phyloP scores from a whole-genome alignment of 2,113 vertebrate genomes.

The Irena cyanogastra region DNA sequence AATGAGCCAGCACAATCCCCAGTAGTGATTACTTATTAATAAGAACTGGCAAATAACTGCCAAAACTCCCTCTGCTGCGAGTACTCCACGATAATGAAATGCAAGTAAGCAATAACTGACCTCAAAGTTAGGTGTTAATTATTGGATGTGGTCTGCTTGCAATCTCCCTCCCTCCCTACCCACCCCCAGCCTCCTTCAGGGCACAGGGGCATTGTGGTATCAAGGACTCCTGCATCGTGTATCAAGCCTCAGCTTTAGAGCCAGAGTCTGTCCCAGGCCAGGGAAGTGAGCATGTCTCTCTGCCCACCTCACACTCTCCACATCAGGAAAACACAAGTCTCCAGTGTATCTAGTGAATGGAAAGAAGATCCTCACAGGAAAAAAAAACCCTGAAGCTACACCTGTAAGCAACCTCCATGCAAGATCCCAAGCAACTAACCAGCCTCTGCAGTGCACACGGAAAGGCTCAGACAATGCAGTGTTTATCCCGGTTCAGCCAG shows the following conservation, averaged over 20 bases:
- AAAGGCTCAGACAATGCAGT: background rate
- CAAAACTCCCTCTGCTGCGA: slow-evolving; percentile 46
- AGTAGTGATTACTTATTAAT: slow-evolving; percentile 69
- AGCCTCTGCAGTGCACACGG: background rate
- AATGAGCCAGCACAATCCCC: slow-evolving; percentile 63
- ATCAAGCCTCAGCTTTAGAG: background rate
- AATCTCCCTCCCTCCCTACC: background rate
- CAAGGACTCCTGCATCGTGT: background rate
- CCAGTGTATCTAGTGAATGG: background rate
- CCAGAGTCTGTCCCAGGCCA: accelerated
- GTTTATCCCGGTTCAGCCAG: background rate
- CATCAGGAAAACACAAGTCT: background rate
- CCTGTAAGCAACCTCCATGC: background rate
- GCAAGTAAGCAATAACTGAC: slow-evolving; percentile 62
- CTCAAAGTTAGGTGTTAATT: slow-evolving; percentile 61
- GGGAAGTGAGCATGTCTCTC: accelerated
- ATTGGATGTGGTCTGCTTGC: slow-evolving; percentile 15
- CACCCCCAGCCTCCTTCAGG: background rate
- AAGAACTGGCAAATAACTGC: slow-evolving; percentile 57
- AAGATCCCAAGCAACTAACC: background rate
- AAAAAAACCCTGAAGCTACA: background rate
- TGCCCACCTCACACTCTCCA: background rate
- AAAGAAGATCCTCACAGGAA: background rate
- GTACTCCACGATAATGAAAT: slow-evolving; percentile 61
- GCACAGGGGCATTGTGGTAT: background rate